phyloP scores from a whole-genome alignment of 2,888 invertebrate species.

The Shargacucullia verbasci region DNA sequence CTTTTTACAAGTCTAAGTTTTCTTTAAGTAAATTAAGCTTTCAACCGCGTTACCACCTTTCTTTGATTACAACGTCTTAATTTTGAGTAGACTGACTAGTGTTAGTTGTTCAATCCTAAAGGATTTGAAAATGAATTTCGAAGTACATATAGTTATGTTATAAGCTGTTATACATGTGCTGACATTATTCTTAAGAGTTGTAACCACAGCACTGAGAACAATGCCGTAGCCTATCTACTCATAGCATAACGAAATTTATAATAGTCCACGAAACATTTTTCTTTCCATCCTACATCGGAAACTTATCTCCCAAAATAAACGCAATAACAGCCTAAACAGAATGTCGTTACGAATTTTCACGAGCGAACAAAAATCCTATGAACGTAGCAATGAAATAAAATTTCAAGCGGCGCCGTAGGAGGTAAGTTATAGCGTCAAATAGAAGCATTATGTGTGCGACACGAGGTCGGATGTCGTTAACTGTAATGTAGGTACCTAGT shows the following conservation, averaged over 20 bases:
- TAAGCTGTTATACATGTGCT: too few species aligned
- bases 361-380: slow-evolving; percentile 31
- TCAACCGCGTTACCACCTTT: too few species aligned
- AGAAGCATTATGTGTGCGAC: slow-evolving; percentile 48
- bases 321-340: slow-evolving; percentile 5
- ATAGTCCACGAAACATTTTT: slow-evolving; percentile 17
- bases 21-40: too few species aligned
- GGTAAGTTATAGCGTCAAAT: slow-evolving; percentile 53
- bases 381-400: slow-evolving; percentile 45
- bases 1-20: too few species aligned
- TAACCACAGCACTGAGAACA: too few species aligned
- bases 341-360: slow-evolving; percentile 22
- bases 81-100: too few species aligned
- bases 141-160: too few species aligned
- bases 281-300: slow-evolving; percentile 6
- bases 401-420: slow-evolving; percentile 39
- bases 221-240: too few species aligned
- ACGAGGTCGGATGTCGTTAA: slow-evolving; percentile 50
- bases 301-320: slow-evolving; percentile 14
- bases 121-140: too few species aligned
- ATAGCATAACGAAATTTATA: neutral
- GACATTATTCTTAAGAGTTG: too few species aligned
- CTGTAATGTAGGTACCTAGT: slow-evolving; percentile 52
- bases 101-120: too few species aligned
- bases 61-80: too few species aligned